A percentile compares a stretch with the other conserved stretches of the same genome.
These are phyloP conservation scores for Mesodorylaimus sp. DNA, from an alignment of 2,888 invertebrate species.

Conservation along the genomic window DNA sequence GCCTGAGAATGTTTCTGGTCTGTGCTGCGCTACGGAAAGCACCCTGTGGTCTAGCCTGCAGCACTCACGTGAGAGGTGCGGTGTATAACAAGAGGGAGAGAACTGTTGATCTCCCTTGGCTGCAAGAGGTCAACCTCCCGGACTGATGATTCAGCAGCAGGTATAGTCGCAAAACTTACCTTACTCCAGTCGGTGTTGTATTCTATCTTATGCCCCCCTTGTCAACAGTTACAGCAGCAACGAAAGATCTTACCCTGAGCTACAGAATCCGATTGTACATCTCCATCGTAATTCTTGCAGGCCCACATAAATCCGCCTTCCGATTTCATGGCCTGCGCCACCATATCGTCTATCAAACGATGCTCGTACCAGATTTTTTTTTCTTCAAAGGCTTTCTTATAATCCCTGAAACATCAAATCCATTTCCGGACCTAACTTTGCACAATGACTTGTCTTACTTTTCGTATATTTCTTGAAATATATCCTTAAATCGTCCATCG, in stretches of 20 bases:
- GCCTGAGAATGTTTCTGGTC: too few species aligned
- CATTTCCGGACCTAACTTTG: not conserved
- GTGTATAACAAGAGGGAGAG: too few species aligned
- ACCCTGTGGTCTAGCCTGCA: too few species aligned
- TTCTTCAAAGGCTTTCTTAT: constrained; percentile 62
- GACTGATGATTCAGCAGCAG: too few species aligned
- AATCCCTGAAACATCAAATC: constrained; percentile 42
- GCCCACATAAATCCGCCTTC: constrained; percentile 99
- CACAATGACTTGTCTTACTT: constrained; percentile 29
- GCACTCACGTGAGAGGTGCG: too few species aligned
- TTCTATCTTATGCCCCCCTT: too few species aligned
- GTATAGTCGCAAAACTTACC: too few species aligned
- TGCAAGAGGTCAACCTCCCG: too few species aligned
- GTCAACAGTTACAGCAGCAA: too few species aligned
- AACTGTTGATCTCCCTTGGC: too few species aligned
- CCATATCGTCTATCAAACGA: constrained; percentile 95
- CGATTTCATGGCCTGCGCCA: constrained; percentile 89
- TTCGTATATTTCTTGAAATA: constrained; percentile 84
- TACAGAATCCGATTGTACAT: constrained; percentile 93
- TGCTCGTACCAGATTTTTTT: constrained; percentile 92
- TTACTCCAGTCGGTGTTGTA: too few species aligned
- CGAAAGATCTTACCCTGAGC: constrained; percentile 91
- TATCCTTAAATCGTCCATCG: constrained; percentile 88
- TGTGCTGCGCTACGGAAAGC: too few species aligned
- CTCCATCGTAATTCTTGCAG: constrained; percentile 97